Percentiles rank a stretch among this genome's conserved stretches.
Evolutionary conservation across 2,113 vertebrate genomes (phyloP).

Genomic region (Pseudopodoces humilis): DNA sequence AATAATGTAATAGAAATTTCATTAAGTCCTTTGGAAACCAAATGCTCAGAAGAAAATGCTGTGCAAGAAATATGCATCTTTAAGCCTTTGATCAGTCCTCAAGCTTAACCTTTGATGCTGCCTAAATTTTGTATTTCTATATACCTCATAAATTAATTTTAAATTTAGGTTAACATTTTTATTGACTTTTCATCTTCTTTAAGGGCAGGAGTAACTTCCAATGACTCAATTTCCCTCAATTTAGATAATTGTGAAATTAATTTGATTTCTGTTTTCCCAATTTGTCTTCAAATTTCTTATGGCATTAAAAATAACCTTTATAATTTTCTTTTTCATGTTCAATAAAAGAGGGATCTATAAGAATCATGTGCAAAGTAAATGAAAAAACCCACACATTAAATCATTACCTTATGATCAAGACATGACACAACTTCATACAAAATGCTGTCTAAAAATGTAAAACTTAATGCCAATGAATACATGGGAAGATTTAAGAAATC

Average conservation of each 20-base stretch:
- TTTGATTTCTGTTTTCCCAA: neutral
- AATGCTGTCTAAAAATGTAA: neutral
- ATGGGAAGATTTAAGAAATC: neutral
- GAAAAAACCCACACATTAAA: neutral
- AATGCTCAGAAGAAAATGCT: neutral
- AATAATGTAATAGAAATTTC: neutral
- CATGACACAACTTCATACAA: neutral
- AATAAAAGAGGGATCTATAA: neutral
- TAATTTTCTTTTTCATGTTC: neutral
- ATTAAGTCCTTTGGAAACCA: neutral
- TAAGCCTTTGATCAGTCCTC: neutral
- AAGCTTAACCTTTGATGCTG: neutral
- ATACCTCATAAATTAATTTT: neutral
- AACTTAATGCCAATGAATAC: neutral
- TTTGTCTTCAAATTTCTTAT: neutral
- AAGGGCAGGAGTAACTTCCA: neutral
- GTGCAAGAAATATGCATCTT: neutral
- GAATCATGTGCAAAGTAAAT: neutral
- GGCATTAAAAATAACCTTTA: neutral
- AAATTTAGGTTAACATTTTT: neutral
- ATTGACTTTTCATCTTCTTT: neutral
- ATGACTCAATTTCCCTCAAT: neutral
- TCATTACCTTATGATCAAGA: neutral
- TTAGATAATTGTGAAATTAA: neutral
- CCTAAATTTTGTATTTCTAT: neutral